These are phyloP conservation scores for Cromileptes altivelis DNA, from an alignment of 2,113 vertebrate species.

Conservation along the genomic window DNA sequence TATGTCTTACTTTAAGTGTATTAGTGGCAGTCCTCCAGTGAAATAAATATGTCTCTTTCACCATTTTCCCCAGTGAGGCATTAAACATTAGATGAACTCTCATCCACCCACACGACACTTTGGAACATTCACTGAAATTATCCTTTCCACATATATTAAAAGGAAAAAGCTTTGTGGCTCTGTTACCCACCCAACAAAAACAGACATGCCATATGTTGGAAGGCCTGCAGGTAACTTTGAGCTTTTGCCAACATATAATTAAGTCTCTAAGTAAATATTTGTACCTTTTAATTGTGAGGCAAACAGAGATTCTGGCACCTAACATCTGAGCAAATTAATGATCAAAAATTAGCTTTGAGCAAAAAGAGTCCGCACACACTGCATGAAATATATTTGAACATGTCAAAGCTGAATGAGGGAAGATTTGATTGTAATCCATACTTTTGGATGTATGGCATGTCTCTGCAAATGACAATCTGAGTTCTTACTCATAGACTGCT, in stretches of 20 bases:
- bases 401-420: neutral
- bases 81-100: slow-evolving; percentile 34
- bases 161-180: slow-evolving; percentile 19
- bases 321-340: slow-evolving; percentile 34
- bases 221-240: slow-evolving; percentile 40
- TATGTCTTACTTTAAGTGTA: neutral
- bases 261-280: slow-evolving; percentile 60
- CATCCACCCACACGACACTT: slow-evolving; percentile 9
- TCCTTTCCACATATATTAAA: slow-evolving; percentile 1
- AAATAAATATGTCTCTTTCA: slow-evolving; percentile 11
- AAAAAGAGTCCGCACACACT: neutral
- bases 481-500: slow-evolving; percentile 76
- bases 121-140: slow-evolving; percentile 7
- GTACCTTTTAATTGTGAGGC: slow-evolving; percentile 18
- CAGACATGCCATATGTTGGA: slow-evolving; percentile 42
- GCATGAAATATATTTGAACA: slow-evolving; percentile 12
- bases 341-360: slow-evolving; percentile 29
- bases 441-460: neutral
- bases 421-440: slow-evolving; percentile 29
- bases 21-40: neutral
- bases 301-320: slow-evolving; percentile 39
- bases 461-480: neutral
- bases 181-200: slow-evolving; percentile 27
- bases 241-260: slow-evolving; percentile 51
- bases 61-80: neutral